Conservation (phyloP, 2,888 invertebrate genomes). For the Lochmaea crataegi region DNA sequence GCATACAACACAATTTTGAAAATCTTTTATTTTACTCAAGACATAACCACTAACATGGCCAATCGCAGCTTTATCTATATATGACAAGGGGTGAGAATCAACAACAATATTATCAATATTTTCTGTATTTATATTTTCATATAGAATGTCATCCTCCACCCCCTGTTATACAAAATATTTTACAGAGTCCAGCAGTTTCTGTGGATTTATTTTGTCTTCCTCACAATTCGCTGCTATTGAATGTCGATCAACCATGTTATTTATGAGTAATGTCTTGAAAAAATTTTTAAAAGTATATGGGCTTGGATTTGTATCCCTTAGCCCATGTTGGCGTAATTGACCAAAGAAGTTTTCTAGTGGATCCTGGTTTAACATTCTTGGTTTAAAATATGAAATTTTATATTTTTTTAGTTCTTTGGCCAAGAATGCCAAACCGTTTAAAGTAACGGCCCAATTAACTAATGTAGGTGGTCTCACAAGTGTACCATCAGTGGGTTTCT, state of each 20-base stretch:
- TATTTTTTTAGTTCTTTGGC: too few species aligned
- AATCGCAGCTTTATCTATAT: constrained; percentile 1
- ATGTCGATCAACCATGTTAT: constrained; percentile 5
- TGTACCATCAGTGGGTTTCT: not conserved
- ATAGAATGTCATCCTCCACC: not conserved
- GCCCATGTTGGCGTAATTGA: not conserved
- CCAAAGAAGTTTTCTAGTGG: not conserved
- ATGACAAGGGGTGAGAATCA: not conserved
- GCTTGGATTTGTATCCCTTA: not conserved
- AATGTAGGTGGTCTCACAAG: too few species aligned
- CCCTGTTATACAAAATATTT: not conserved
- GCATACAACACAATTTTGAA: too few species aligned
- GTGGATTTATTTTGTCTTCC: not conserved
- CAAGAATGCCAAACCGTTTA: not conserved
- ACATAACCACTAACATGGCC: too few species aligned
- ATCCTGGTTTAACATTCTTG: too few species aligned
- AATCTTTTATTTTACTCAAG: too few species aligned
- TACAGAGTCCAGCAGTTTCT: not conserved
- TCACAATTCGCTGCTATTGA: not conserved
- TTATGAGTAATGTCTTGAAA: not conserved
- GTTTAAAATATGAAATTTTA: too few species aligned
- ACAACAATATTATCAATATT: not conserved
- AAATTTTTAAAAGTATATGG: not conserved
- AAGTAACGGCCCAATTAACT: not conserved
- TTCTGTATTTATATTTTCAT: not conserved